These are phyloP conservation scores for Hassar affinis DNA, from an alignment of 2,113 vertebrate species.

Conservation along the genomic window DNA sequence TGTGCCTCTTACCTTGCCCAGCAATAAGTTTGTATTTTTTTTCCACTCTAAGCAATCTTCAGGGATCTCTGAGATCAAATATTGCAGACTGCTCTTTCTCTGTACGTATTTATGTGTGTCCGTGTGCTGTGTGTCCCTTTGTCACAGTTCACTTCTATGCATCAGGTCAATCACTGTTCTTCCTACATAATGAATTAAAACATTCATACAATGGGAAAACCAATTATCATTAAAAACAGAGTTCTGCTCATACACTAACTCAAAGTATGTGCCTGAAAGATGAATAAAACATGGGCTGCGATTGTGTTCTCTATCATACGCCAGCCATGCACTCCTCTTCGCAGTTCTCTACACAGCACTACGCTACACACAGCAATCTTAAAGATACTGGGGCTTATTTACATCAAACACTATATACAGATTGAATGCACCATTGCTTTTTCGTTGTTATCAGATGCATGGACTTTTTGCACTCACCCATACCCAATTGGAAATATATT, in stretches of 20 bases:
- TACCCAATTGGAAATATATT: neutral
- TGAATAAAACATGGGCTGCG: conserved; percentile 54
- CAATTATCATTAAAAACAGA: conserved; percentile 49
- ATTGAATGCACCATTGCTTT: neutral
- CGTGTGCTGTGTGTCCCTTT: neutral
- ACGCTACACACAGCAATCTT: conserved; percentile 25
- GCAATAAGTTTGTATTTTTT: conserved; percentile 30
- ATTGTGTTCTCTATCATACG: conserved; percentile 42
- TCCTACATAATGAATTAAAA: conserved; percentile 13
- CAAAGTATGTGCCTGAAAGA: conserved; percentile 31
- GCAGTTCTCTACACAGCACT: conserved; percentile 13
- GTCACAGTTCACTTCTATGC: neutral
- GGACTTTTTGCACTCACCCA: neutral
- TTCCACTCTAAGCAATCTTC: conserved; percentile 29
- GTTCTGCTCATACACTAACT: conserved; percentile 5
- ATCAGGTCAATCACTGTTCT: conserved; percentile 6
- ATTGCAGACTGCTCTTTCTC: conserved; percentile 16
- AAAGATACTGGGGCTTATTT: conserved; percentile 9
- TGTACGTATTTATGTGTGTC: neutral
- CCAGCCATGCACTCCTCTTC: conserved; percentile 13
- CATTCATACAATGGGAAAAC: conserved; percentile 25
- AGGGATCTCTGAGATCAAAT: conserved; percentile 38
- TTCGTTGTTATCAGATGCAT: conserved; percentile 10
- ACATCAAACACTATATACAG: conserved; percentile 11
- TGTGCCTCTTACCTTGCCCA: conserved; percentile 9